Conservation (phyloP, 2,797 vertebrate species). For the Sphenodon punctatus region DNA sequence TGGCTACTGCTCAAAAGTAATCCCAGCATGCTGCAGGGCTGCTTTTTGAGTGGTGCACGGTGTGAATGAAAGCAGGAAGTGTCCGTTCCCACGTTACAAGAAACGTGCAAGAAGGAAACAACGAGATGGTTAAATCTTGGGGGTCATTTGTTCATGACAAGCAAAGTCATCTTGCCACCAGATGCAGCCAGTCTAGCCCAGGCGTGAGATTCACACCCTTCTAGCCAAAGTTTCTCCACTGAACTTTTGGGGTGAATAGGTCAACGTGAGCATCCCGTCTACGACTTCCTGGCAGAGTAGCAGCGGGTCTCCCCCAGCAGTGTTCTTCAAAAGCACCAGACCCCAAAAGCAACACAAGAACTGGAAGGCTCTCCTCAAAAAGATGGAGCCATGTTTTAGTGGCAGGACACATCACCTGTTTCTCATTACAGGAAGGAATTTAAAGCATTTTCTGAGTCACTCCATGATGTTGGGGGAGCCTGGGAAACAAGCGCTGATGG, state of each 20-base stretch:
- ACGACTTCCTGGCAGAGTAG: background rate
- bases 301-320: no score
- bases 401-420: background rate
- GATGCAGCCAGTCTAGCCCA: no score
- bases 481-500: background rate
- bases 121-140: no score
- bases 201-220: no score
- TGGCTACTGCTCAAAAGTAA: no score
- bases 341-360: background rate
- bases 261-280: background rate
- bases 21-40: no score
- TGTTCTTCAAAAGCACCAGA: background rate
- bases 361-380: background rate
- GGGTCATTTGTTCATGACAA: no score
- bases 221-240: background rate
- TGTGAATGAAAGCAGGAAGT: no score
- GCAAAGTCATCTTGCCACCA: no score
- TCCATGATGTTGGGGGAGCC: background rate
- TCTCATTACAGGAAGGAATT: conserved; percentile 21
- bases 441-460: background rate
- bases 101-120: no score
- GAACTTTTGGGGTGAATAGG: background rate
- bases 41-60: no score
- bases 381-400: background rate
- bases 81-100: no score